Conservation (phyloP, 2,113 vertebrate species). For the Dipodomys spectabilis region DNA sequence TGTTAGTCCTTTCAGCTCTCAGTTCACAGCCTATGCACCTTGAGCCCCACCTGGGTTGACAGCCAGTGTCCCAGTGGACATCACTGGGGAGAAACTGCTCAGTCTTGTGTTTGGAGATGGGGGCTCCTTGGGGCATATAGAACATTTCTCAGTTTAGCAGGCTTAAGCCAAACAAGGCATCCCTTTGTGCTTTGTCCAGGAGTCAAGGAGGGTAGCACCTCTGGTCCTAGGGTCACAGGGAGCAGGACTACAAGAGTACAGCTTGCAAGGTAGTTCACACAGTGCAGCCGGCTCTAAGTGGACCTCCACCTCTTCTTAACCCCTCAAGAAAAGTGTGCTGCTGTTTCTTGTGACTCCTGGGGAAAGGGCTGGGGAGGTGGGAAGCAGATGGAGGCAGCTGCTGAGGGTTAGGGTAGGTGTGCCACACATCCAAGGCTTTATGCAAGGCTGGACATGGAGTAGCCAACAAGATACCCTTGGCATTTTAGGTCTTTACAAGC, state of each 20-base stretch:
- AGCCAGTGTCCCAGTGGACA: not conserved
- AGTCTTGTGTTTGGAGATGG: not conserved
- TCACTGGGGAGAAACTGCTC: not conserved
- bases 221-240: not conserved
- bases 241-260: not conserved
- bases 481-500: conserved; percentile 40
- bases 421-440: conserved; percentile 16
- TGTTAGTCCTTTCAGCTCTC: not conserved
- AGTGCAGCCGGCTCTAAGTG: not conserved
- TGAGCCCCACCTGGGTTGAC: not conserved
- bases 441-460: not conserved
- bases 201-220: conserved; percentile 44
- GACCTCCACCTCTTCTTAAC: not conserved
- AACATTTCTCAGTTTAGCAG: not conserved
- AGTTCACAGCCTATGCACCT: not conserved
- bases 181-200: conserved; percentile 77
- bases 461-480: not conserved
- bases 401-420: not conserved
- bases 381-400: not conserved
- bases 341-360: conserved; percentile 44
- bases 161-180: conserved; percentile 15
- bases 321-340: conserved; percentile 51
- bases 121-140: not conserved
- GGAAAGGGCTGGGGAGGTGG: not conserved
- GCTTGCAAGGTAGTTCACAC: not conserved